Base-by-base conservation (phyloP, 2,113 vertebrate genomes). In the Australoheros scitulus region DNA sequence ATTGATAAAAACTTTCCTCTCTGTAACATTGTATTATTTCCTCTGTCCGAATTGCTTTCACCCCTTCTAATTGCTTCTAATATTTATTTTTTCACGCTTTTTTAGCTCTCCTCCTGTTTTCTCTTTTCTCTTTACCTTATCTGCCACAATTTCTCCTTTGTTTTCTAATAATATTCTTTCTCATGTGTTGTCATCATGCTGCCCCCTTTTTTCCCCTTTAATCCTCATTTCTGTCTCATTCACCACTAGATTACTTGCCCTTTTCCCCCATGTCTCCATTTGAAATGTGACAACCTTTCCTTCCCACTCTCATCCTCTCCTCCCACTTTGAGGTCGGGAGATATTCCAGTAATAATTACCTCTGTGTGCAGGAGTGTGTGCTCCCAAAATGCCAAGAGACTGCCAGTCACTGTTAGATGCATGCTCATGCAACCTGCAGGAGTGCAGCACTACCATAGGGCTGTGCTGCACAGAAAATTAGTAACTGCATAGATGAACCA, bases 271-370 rank as follows among this genome's bases (percentile, higher is more conserved):
- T 29, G 24, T 77, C 14, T 32, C 76, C 64, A 61, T 78, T 77
- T 79, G 72, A 82, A 76, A 80, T 75, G 74, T 76, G 75, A 80
- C 52, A 41, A 57, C 85, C 78, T 87, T 85, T 84, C 63, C 70
- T 79, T 70, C 52, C 65, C 78, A 61, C 76, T 83, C 70, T 50
- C 38, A 24, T 78, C 68, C 60, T 61, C 75, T 61, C 38, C 36
- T 70, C 34, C 83, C 72, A 38, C 80, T 29, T 85, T 96, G 96
- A 96, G 94, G 95, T 11, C 96, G 96, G 74, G 96, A 98, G 94
- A 97, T 97, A 86, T 96, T 97, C 81, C 96, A 75, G 83, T 75
- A 96, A 95, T 81, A 95, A 96, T 86, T 96, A 96, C 96, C 86
- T 82, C 90, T 90, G 92, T 81, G 95, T 96, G 91, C 78, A 70